Base-by-base conservation (phyloP, 2,888 invertebrate genomes). In the Leptodirus hochenwartii region DNA sequence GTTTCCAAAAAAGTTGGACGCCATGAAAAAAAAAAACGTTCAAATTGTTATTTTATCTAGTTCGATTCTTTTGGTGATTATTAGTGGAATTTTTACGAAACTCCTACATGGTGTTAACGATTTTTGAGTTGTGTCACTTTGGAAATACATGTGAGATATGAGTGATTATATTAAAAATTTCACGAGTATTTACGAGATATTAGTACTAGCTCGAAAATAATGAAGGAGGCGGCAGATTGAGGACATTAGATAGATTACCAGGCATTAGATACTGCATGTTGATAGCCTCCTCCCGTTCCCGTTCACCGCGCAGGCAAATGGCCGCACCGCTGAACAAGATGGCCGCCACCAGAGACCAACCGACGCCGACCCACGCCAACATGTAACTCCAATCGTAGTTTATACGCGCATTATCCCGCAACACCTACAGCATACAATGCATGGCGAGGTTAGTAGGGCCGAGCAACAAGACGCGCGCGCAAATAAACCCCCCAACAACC, bases 191-290 rank as follows among this genome's bases (percentile, higher is more conserved):
- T n/a, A n/a, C n/a, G n/a, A n/a, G n/a, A n/a, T n/a, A n/a, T n/a
- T n/a, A n/a, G n/a, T n/a, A n/a, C n/a, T n/a, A n/a, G n/a, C n/a
- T n/a, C n/a, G n/a, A n/a, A n/a, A n/a, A n/a, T n/a, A n/a, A n/a
- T n/a, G n/a, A n/a, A n/a, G n/a, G n/a, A n/a, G 15, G 15, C 5
- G 15, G 12, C 15, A 6, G 27, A 14, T 8, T 8, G 6, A 8
- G 6, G 15, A 6, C 8, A 10, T 13, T 13, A 17, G 15, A 20
- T 15, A 47, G 49, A 50, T 56, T 75, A 87, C 87, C 87, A 64
- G 88, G 88, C 88, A 88, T 88, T 63, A 90, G 71, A 63, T 90
- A 90, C 70, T 90, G 90, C 79, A 90, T 82, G 68, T 90, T 90
- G 66, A 88, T 75, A 59, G 87, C 85, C 62, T 90, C 87, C 60